These are phyloP conservation scores for Xanthia togata DNA, from an alignment of 2,888 invertebrate species.

Conservation along the genomic window DNA sequence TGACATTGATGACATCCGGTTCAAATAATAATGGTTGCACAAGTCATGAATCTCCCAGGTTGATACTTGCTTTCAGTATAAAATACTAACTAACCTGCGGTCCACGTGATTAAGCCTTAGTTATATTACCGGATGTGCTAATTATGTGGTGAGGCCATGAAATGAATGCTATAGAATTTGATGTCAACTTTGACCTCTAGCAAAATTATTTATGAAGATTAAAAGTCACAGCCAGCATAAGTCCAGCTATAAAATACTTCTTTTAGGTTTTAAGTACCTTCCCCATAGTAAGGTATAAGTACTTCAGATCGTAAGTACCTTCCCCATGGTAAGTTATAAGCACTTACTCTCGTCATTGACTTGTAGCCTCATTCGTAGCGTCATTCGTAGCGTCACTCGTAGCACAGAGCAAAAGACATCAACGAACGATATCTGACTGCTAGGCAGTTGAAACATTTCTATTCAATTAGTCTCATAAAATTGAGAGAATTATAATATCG, in stretches of 20 bases:
- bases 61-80: slow-evolving; percentile 15
- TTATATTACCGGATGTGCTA: slow-evolving; percentile 12
- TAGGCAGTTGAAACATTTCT: not conserved
- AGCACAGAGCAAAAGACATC: slow-evolving; percentile 60
- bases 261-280: not conserved
- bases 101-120: not conserved
- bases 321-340: not conserved
- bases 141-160: not conserved
- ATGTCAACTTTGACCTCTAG: not conserved
- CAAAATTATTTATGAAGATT: not conserved
- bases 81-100: not conserved
- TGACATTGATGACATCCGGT: slow-evolving; percentile 37
- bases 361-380: too few species aligned
- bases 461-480: not conserved
- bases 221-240: not conserved
- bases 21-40: slow-evolving; percentile 14
- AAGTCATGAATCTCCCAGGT: slow-evolving; percentile 11
- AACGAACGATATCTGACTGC: slow-evolving; percentile 33
- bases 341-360: not conserved
- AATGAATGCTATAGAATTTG: not conserved
- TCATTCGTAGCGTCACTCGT: not conserved
- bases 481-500: not conserved
- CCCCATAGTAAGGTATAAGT: not conserved
- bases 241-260: not conserved
- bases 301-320: not conserved